Base-by-base conservation (phyloP, 2,888 invertebrate species). In the Athalia rosae region DNA sequence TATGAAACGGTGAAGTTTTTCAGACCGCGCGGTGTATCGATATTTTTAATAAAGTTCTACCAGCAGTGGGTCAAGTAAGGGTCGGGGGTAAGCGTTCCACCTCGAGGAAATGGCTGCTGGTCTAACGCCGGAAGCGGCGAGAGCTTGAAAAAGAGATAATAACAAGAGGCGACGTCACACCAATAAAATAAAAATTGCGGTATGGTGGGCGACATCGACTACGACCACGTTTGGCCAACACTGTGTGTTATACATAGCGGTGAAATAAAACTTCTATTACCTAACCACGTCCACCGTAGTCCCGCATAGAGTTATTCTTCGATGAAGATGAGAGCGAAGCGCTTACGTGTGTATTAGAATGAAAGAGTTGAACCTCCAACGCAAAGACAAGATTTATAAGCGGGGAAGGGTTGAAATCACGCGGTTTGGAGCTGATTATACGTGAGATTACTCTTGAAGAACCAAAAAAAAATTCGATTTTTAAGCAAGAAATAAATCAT, bases 171-270 rank as follows among this genome's bases (percentile, higher is more conserved):
- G 79, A 79, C 82, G 81, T 82, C 80, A 81, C 67, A 80, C 78
- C 82, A 81, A 82, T 82, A 82, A 82, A 82, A 82, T 79, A 82
- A 79, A 79, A 79, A 82, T 81, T 76, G 79, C 76, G 71, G 56
- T 76, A 56, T 79, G 78, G 76, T 79, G 79, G 76, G 64, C 76
- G 63, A 77, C 50, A 47, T 66, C 62, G 67, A 76, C 61, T n/a
- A 64, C 62, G 78, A 76, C 64, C 7, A 15, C 47, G 50, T 15
- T 5, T n/a, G 43, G 47, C 47, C 61, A 15, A 48, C 61, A 48
- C 45, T 9, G 15, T 62, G n/a, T 62, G 41, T 28, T n/a, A 62
- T n/a, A 41, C 41, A 15, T 15, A 41, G 28, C 62, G 11, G 8
- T 41, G 11, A 9, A 62, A 11, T 9, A 9, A 11, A 5, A 62